Conservation (phyloP, 2,888 invertebrate species). For the Megastigmus dorsalis region DNA sequence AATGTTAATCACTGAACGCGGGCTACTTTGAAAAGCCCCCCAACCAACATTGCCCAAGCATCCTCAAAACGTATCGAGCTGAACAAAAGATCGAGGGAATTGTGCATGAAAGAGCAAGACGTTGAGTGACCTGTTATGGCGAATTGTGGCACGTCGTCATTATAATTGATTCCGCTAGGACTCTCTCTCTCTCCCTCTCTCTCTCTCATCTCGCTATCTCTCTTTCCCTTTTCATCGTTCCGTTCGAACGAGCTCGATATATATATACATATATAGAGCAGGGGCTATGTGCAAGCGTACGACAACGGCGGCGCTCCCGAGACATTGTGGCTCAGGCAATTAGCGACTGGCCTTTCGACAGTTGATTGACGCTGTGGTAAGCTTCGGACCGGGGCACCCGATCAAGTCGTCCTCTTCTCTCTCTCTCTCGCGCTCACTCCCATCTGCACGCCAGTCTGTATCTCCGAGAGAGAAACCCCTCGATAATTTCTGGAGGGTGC, state of each 20-base stretch:
- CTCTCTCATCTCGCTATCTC: constrained; percentile 46
- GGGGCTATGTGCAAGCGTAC: background rate
- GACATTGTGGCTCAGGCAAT: constrained; percentile 60
- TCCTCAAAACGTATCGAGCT: no score
- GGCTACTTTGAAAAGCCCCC: no score
- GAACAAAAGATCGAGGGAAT: no score
- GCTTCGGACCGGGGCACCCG: background rate
- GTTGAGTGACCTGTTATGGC: constrained; percentile 61
- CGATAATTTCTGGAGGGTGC: constrained; percentile 44
- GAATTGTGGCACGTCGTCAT: constrained; percentile 65
- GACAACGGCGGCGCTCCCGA: constrained; percentile 50
- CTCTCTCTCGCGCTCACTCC: background rate
- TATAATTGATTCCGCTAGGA: constrained; percentile 69
- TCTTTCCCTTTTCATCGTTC: constrained; percentile 18
- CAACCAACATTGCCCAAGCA: no score
- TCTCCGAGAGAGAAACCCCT: background rate
- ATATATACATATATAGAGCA: background rate
- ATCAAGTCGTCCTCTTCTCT: constrained; percentile 15
- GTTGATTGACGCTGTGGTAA: constrained; percentile 62
- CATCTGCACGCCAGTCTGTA: constrained; percentile 3
- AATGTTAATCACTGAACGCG: no score
- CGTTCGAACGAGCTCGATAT: background rate
- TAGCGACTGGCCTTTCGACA: constrained; percentile 63
- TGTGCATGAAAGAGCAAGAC: no score
- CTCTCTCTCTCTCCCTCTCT: background rate